Percentiles rank a stretch among this genome's conserved stretches.
Evolutionary conservation across 2,113 vertebrate species (phyloP).

Genomic region (Marmota flaviventris): DNA sequence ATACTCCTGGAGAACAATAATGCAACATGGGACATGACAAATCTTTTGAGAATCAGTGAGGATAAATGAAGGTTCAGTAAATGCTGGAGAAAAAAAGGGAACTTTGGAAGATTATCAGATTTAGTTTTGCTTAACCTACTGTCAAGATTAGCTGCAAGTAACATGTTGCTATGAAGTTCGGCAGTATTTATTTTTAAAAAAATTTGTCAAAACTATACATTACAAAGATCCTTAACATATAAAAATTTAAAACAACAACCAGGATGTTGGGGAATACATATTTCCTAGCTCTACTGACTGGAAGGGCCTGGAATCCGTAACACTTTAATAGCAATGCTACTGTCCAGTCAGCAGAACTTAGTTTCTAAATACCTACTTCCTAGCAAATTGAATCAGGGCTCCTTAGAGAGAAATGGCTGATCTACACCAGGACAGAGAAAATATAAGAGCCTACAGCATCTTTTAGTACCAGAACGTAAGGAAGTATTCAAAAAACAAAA

Average conservation of each 20-base stretch:
- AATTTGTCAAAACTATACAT: constrained; percentile 33
- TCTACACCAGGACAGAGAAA: not conserved
- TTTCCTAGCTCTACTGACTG: not conserved
- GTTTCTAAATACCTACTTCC: constrained; percentile 35
- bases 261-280: not conserved
- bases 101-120: constrained; percentile 27
- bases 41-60: constrained; percentile 28
- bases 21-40: not conserved
- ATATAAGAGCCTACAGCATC: not conserved
- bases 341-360: not conserved
- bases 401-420: not conserved
- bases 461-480: constrained; percentile 23
- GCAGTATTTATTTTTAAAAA: constrained; percentile 47
- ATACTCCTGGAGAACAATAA: not conserved
- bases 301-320: not conserved
- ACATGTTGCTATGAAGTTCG: constrained; percentile 12
- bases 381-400: not conserved
- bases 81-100: not conserved
- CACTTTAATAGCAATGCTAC: not conserved
- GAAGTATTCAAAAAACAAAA: constrained; percentile 9
- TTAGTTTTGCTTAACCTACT: not conserved
- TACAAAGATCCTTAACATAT: constrained; percentile 10
- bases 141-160: constrained; percentile 20
- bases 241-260: not conserved
- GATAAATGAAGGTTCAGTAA: constrained; percentile 21